phyloP scores from a whole-genome alignment of 2,797 vertebrate genomes.

The Pangasius mekongensis region DNA sequence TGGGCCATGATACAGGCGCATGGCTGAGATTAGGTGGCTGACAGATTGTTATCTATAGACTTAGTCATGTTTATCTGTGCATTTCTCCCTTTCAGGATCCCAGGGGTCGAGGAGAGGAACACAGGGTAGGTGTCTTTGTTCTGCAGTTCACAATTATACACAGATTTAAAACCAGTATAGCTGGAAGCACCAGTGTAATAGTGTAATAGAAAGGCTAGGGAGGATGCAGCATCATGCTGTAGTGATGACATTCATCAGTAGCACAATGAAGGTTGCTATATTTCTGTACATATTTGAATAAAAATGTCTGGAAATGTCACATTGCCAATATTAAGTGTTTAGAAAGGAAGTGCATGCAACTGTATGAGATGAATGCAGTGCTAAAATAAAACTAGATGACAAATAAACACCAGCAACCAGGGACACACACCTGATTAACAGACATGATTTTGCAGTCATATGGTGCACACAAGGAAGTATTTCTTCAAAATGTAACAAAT shows the following conservation, averaged over 20 bases:
- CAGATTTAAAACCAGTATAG: neutral
- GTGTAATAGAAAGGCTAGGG: neutral
- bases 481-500: neutral
- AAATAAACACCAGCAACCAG: neutral
- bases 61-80: constrained; percentile 29
- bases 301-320: neutral
- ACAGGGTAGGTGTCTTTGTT: constrained; percentile 75
- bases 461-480: neutral
- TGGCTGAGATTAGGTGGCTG: constrained; percentile 19
- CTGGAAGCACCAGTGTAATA: neutral
- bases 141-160: neutral
- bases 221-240: neutral
- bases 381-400: neutral
- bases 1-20: neutral
- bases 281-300: neutral
- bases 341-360: neutral
- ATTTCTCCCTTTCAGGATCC: constrained; percentile 66
- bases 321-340: neutral
- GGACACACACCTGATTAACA: neutral
- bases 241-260: neutral
- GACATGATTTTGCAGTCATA: neutral
- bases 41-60: constrained; percentile 14
- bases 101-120: constrained; percentile 81
- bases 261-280: neutral
- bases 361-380: neutral